Base-by-base conservation (phyloP, 2,113 vertebrate species). In the Amia ocellicauda region DNA sequence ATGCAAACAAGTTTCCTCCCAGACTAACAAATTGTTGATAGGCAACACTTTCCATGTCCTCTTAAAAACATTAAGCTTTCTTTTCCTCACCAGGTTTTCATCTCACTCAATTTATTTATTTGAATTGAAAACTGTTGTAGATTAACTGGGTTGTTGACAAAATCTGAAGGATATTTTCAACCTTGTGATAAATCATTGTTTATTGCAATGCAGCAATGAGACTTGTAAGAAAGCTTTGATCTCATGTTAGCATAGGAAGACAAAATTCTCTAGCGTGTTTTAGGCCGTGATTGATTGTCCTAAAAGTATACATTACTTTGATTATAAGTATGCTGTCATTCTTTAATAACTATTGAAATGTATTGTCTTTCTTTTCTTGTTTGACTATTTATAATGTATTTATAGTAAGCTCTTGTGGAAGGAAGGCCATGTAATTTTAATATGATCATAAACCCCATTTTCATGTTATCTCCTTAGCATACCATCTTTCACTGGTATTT, bases 21-120 rank as follows among this genome's bases (percentile, higher is more conserved):
- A 36, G 11, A 52, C 47, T 23, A 62, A 27, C 20, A 22, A 41
- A 52, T 10, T 13, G 60, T 41, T 62, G 47, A 52, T 49, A 52
- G 51, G 60, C 14, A 67, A 52, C 60, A 52, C 24, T 42, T 56
- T 29, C 42, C 29, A 56, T 40, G 43, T 5, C 31, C 42, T 36
- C 53, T 47, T 52, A 29, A 58, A 22, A 51, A 58, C 28, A 51
- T 60, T 41, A 57, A 40, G 24, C 24, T 54, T 27, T 19, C 65
- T 7, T 56, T 62, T 67, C 65, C 58, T 67, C 19, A 45, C 58
- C 49, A 54, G 55, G 43, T 29, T 5, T 31, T 27, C 13, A 61
- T 61, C 61, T 62, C 47, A 60, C 20, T 60, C 49, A 50, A 49
- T 42, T 42, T 42, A 57, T 67, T 67, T 67, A 54, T 67, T 67